Conservation (phyloP, 2,888 invertebrate genomes). For the Xylota sylvarum region DNA sequence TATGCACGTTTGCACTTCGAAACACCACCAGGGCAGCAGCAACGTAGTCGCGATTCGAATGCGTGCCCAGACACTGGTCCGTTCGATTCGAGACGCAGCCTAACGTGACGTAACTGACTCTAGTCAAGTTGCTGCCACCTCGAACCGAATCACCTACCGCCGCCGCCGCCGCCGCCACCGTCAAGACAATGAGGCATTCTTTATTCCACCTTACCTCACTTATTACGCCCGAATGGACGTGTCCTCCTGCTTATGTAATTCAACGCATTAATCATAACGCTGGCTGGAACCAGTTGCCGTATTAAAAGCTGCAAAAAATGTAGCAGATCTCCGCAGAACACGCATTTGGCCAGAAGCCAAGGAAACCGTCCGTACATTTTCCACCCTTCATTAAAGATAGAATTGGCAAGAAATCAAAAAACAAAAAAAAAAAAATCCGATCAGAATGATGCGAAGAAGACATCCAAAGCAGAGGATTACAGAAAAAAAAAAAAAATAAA, state of each 20-base stretch:
- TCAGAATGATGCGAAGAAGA: slow-evolving; percentile 48
- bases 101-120: slow-evolving; percentile 71
- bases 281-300: slow-evolving; percentile 52
- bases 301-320: slow-evolving; percentile 5
- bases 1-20: slow-evolving; percentile 57
- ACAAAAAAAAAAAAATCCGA: slow-evolving; percentile 40
- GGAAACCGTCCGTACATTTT: slow-evolving; percentile 32
- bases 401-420: slow-evolving; percentile 16
- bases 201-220: slow-evolving; percentile 43
- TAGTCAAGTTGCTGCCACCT: slow-evolving; percentile 51
- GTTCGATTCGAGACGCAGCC: slow-evolving; percentile 60
- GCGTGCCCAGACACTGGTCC: slow-evolving; percentile 68
- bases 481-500: slow-evolving; percentile 30
- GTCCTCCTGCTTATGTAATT: slow-evolving; percentile 66
- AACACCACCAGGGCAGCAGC: slow-evolving; percentile 36
- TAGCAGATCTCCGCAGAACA: slow-evolving; percentile 34
- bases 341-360: slow-evolving; percentile 59
- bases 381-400: slow-evolving; percentile 44
- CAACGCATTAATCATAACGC: slow-evolving; percentile 69
- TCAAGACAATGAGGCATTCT: slow-evolving; percentile 42
- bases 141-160: neutral
- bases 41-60: slow-evolving; percentile 43
- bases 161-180: neutral
- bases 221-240: slow-evolving; percentile 55
- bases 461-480: slow-evolving; percentile 67